Conservation (phyloP, 2,797 vertebrate species). For the Anguilla pacifica region DNA sequence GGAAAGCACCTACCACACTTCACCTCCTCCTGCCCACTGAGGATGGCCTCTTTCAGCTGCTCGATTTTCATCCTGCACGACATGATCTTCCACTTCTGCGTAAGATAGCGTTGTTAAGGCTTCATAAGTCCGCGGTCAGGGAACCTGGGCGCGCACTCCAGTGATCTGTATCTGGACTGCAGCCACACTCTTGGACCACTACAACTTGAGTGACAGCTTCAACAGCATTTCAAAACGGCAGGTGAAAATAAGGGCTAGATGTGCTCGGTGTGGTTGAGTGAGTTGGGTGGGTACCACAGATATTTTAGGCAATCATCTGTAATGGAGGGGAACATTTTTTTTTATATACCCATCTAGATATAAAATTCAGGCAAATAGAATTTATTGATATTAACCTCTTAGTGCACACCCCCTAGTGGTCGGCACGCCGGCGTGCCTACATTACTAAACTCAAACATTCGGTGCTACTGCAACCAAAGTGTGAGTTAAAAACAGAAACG, state of each 20-base stretch:
- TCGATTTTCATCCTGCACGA: constrained; percentile 94
- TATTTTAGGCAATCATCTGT: neutral
- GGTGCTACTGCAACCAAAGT: no score
- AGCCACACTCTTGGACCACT: no score
- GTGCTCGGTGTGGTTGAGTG: neutral
- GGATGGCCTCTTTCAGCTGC: constrained; percentile 90
- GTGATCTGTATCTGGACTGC: no score
- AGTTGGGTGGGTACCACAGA: neutral
- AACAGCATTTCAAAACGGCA: neutral
- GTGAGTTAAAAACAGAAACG: no score
- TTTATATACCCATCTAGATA: no score
- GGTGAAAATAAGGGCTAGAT: neutral
- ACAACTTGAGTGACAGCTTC: neutral
- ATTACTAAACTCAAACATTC: no score
- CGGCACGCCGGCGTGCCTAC: no score
- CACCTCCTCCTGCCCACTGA: constrained; percentile 84
- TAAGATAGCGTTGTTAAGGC: constrained; percentile 45
- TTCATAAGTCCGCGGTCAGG: neutral
- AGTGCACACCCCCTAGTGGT: no score
- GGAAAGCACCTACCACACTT: constrained; percentile 78
- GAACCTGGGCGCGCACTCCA: neutral
- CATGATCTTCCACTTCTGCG: constrained; percentile 98
- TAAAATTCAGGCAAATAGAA: no score
- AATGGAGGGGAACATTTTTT: no score
- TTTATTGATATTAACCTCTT: no score